Conservation (phyloP, 30 jellyfish, hydroid and myxozoan species). For the Mastigias papua region DNA sequence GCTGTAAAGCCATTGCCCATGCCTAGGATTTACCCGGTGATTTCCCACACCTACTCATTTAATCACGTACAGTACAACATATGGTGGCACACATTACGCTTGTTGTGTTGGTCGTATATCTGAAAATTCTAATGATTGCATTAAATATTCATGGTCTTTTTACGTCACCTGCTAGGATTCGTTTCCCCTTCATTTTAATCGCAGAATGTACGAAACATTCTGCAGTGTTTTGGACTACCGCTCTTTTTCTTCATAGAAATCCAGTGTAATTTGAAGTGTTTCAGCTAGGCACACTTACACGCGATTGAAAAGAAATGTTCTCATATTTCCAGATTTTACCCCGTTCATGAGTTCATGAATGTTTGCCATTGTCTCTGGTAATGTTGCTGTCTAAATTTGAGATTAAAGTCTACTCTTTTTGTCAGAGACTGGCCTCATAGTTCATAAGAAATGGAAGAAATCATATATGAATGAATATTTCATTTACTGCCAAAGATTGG, state of each 20-base stretch:
- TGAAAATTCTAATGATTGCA: background rate
- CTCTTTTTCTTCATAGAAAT: too few species aligned
- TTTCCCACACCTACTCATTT: constrained; percentile 6
- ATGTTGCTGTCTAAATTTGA: too few species aligned
- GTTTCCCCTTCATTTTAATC: background rate
- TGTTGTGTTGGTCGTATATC: background rate
- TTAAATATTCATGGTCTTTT: background rate
- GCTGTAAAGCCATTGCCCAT: background rate
- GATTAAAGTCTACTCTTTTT: background rate
- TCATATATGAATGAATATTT: background rate
- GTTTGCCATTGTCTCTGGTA: too few species aligned
- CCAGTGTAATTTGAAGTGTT: too few species aligned
- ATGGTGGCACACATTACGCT: background rate
- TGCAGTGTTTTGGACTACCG: background rate
- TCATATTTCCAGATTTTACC: too few species aligned
- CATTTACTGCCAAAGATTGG: background rate
- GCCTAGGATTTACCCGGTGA: background rate
- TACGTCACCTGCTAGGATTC: background rate
- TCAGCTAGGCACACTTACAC: too few species aligned
- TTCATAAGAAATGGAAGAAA: background rate
- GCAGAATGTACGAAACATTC: background rate
- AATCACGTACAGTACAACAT: background rate
- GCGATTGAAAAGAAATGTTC: too few species aligned
- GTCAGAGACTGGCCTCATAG: background rate
- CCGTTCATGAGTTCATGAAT: too few species aligned